Percentiles rank a stretch among this genome's conserved stretches.
Evolutionary conservation across 2,797 vertebrate genomes (phyloP).

Genomic region (Glyptemys insculpta): DNA sequence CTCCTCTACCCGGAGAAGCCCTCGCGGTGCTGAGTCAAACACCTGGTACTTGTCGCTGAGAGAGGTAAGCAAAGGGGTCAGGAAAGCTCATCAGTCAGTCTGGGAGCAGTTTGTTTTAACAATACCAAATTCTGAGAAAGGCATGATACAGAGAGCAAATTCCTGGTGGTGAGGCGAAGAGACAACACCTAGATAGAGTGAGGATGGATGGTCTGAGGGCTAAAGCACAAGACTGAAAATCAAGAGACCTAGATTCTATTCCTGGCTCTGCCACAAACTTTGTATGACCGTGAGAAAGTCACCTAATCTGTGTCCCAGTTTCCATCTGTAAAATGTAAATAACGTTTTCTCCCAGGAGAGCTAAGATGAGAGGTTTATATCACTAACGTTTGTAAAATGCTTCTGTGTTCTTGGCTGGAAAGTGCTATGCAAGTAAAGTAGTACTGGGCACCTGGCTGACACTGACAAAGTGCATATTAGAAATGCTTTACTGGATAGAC

Average conservation of each 20-base stretch:
- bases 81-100: not conserved
- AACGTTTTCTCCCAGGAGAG: not conserved
- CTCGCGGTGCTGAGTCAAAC: constrained; percentile 91
- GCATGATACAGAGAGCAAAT: not conserved
- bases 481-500: not conserved
- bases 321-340: fast-evolving
- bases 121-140: not conserved
- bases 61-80: not conserved
- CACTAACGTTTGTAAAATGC: constrained; percentile 42
- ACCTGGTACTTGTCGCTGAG: constrained; percentile 94
- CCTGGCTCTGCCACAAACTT: not conserved
- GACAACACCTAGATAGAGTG: not conserved
- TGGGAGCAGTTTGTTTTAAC: not conserved
- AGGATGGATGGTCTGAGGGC: fast-evolving
- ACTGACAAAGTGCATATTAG: not conserved
- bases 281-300: not conserved
- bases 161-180: not conserved
- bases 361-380: constrained; percentile 25
- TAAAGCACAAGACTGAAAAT: not conserved
- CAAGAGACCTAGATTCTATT: not conserved
- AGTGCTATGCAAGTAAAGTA: constrained; percentile 54
- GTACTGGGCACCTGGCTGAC: constrained; percentile 23
- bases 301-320: not conserved
- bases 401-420: constrained; percentile 48
- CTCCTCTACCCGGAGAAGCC: constrained; percentile 94